Conservation (phyloP, 2,888 invertebrate species). For the Eustalomyia histrio region DNA sequence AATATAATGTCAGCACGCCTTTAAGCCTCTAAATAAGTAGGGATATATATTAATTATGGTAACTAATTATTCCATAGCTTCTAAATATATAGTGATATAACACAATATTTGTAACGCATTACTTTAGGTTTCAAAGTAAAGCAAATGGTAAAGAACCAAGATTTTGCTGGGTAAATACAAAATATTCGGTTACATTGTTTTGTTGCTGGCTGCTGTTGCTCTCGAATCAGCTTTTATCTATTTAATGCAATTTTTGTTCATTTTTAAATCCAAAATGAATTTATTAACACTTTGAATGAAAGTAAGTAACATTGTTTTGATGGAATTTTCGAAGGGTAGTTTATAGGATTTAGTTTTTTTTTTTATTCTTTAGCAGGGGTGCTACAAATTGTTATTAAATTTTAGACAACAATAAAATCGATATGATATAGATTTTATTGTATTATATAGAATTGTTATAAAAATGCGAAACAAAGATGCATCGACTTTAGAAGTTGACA, state of each 20-base stretch:
- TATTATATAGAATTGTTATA: background rate
- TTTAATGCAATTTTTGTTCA: background rate
- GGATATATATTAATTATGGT: too few species aligned
- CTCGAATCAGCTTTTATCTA: background rate
- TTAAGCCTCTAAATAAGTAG: too few species aligned
- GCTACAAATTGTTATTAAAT: conserved; percentile 3
- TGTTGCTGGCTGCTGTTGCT: background rate
- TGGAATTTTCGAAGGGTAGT: conserved; percentile 17
- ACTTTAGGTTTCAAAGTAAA: too few species aligned
- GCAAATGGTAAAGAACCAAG: too few species aligned
- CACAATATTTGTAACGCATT: too few species aligned
- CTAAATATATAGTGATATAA: too few species aligned
- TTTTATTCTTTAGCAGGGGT: background rate
- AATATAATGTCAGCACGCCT: too few species aligned
- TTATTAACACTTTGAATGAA: conserved; percentile 24
- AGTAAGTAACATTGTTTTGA: background rate
- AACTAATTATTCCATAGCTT: too few species aligned
- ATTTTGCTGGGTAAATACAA: too few species aligned
- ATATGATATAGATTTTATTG: background rate
- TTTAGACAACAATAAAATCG: background rate
- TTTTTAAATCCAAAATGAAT: conserved; percentile 4
- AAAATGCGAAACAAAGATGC: too few species aligned
- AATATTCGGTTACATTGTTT: background rate
- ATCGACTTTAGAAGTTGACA: too few species aligned
- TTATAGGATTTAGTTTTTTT: too few species aligned